A percentile compares a stretch with the other conserved stretches of the same genome.
Conservation (phyloP, 2,888 invertebrate species). For the Lithodes maja region DNA sequence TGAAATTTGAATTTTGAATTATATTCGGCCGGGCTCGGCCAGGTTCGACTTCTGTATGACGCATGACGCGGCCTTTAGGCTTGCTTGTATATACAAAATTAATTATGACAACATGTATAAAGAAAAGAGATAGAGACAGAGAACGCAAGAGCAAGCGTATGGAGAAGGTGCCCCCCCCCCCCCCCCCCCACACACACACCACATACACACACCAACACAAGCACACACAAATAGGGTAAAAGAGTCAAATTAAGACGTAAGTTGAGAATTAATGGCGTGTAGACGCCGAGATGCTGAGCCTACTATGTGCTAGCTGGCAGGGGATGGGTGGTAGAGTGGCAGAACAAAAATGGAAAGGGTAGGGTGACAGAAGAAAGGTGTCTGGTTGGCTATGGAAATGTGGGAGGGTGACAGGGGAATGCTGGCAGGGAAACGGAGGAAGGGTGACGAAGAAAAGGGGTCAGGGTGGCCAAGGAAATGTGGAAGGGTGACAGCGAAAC, state of each 20-base stretch:
- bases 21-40: too few species aligned
- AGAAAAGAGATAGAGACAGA: too few species aligned
- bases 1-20: too few species aligned
- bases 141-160: not conserved
- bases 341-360: not conserved
- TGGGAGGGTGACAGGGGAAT: not conserved
- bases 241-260: constrained; percentile 7
- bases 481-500: not conserved
- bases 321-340: not conserved
- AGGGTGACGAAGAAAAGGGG: not conserved
- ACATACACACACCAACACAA: not conserved
- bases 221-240: not conserved
- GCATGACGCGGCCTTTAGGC: too few species aligned
- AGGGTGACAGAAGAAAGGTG: too few species aligned
- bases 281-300: not conserved
- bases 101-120: too few species aligned
- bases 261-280: constrained; percentile 11
- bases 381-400: too few species aligned
- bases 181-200: too few species aligned
- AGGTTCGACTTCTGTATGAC: too few species aligned
- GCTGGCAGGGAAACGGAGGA: not conserved
- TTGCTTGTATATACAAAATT: too few species aligned
- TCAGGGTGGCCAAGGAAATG: not conserved
- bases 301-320: not conserved
- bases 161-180: too few species aligned